Evolutionary conservation across 2,888 invertebrate species (phyloP).

Genomic region (Halictus ligatus): DNA sequence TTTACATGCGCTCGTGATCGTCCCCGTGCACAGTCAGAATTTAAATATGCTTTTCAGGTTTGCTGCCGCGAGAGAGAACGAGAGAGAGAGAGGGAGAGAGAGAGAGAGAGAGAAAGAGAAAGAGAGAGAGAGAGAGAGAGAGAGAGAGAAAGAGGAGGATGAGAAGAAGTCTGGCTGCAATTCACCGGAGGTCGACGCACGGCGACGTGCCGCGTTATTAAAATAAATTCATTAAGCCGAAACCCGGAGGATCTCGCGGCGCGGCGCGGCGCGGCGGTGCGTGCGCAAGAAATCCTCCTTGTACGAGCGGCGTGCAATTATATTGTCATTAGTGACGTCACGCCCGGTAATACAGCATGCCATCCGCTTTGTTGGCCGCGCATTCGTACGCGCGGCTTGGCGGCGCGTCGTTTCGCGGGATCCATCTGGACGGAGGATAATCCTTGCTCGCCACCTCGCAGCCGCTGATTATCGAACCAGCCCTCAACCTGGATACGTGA

Average conservation of each 20-base stretch:
- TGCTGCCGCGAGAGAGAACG: neutral
- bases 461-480: conserved; percentile 43
- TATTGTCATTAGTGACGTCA: conserved; percentile 78
- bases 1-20: conserved; percentile 69
- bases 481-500: conserved; percentile 23
- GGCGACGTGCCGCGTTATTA: conserved; percentile 61
- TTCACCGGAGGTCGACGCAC: conserved; percentile 64
- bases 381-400: conserved; percentile 21
- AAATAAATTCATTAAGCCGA: conserved; percentile 76
- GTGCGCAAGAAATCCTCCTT: conserved; percentile 66
- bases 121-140: conserved; percentile 8
- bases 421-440: conserved; percentile 43
- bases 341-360: conserved; percentile 52
- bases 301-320: conserved; percentile 74
- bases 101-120: neutral
- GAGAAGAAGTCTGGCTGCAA: conserved; percentile 26
- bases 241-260: conserved; percentile 44
- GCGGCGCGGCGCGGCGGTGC: conserved; percentile 9
- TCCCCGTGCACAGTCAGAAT: conserved; percentile 60
- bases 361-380: conserved; percentile 29
- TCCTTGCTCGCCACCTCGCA: conserved; percentile 26
- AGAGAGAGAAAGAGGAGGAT: neutral
- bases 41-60: conserved; percentile 64
- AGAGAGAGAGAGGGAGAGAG: neutral
- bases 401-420: conserved; percentile 31